Evolutionary conservation across 2,113 vertebrate genomes (phyloP).

Genomic region (Pseudonaja textilis): DNA sequence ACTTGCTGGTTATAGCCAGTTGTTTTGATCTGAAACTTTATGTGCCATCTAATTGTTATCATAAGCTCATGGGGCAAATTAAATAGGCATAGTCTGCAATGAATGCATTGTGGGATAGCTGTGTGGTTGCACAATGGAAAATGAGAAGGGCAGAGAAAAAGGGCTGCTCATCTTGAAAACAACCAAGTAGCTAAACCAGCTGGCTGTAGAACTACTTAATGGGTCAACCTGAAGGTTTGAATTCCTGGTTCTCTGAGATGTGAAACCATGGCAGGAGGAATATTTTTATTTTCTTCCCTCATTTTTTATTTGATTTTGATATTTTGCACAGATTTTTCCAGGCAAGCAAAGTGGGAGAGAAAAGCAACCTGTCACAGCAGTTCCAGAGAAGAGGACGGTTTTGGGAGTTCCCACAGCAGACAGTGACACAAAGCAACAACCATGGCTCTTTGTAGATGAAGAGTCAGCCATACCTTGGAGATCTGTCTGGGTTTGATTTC

Average conservation of each 20-base stretch:
- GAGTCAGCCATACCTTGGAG: not conserved
- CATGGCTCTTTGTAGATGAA: not conserved
- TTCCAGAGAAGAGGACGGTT: not conserved
- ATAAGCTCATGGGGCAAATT: not conserved
- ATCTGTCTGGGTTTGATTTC: not conserved
- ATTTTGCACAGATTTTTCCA: not conserved
- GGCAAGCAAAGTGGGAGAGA: not conserved
- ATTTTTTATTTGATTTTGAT: not conserved
- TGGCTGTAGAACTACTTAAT: not conserved
- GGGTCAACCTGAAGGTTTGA: not conserved
- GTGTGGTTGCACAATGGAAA: not conserved
- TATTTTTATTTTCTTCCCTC: not conserved
- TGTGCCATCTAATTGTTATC: not conserved
- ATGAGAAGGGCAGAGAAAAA: not conserved
- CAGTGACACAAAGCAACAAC: not conserved
- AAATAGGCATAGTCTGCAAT: not conserved
- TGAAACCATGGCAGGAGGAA: not conserved
- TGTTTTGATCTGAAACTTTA: not conserved
- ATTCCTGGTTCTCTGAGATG: not conserved
- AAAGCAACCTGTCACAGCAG: not conserved
- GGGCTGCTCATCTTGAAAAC: not conserved
- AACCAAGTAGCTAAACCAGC: not conserved
- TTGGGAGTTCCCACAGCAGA: not conserved
- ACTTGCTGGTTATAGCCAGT: not conserved
- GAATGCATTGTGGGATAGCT: not conserved